Base-by-base conservation (phyloP, 2,113 vertebrate genomes). In the Charadrius vociferus region DNA sequence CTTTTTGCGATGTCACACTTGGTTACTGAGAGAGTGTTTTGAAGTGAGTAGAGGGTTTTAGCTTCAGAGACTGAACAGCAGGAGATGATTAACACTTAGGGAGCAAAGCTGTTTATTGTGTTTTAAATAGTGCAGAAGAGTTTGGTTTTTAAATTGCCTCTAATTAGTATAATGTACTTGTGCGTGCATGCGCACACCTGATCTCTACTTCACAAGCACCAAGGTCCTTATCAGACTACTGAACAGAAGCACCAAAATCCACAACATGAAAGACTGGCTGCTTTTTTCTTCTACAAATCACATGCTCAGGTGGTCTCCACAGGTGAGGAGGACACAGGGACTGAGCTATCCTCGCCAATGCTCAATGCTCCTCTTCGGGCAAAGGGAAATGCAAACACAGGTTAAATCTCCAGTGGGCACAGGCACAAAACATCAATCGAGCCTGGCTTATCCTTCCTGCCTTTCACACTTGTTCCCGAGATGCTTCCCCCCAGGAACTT, bases 91-190 rank as follows among this genome's bases (percentile, higher is more conserved):
- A 97, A 97, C 97, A 97, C 97, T 83, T 90, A 90, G 94, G 75
- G 90, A 97, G 97, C 59, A 96, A 95, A 97, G 97, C 96, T 97
- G 95, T 96, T 97, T 97, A 96, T 97, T 97, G 95, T 97, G 95
- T 97, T 97, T 97, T 95, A 97, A 97, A 97, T 96, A 93, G 97
- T 97, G 97, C 92, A 83, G 92, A 81, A 97, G 95, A 97, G 96
- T 97, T 97, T 90, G 79, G 88, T 88, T 97, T 95, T 90, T 83
- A 96, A 96, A 94, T 96, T 96, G 94, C 93, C 86, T 96, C 95
- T 97, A 97, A 97, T 97, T 97, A 97, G 96, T 78, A 58, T 81
- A 96, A 93, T 74, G 82, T 81, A 81, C 95, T 83, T 81, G 62
- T 73, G 67, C 9, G 47, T 90, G 65, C 86, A 90, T 94, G 94